Conservation (phyloP, 2,797 vertebrate genomes). For the Nasua narica region DNA sequence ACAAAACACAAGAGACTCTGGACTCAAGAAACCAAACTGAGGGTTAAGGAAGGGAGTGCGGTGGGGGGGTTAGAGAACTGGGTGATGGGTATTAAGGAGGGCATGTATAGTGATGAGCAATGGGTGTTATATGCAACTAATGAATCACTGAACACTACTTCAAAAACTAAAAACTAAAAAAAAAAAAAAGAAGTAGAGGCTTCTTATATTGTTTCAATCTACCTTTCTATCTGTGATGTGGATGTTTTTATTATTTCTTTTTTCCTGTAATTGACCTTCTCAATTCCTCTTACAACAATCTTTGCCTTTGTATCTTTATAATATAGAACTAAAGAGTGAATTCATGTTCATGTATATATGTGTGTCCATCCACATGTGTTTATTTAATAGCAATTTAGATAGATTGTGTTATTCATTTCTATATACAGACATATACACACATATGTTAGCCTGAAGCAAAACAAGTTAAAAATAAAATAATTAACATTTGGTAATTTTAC, state of each 20-base stretch:
- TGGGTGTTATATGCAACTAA: no score
- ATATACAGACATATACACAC: not conserved
- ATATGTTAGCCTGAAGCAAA: not conserved
- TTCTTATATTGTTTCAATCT: not conserved
- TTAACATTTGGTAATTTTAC: not conserved
- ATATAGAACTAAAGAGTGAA: not conserved
- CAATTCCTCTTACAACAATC: not conserved
- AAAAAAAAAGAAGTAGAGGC: no score
- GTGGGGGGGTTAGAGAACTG: no score
- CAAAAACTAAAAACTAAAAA: no score
- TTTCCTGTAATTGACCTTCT: not conserved
- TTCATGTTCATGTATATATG: not conserved
- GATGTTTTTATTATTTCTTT: not conserved
- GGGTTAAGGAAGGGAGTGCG: no score
- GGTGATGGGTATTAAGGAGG: no score
- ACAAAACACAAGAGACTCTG: no score
- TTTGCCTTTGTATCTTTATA: not conserved
- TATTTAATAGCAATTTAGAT: not conserved
- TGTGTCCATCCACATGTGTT: not conserved
- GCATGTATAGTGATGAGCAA: no score
- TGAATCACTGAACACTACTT: no score
- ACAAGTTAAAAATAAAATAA: not conserved
- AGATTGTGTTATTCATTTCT: not conserved
- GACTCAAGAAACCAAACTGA: no score
- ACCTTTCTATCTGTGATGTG: not conserved